Conservation (phyloP, 2,113 vertebrate species). For the Pomatostomus ruficeps region DNA sequence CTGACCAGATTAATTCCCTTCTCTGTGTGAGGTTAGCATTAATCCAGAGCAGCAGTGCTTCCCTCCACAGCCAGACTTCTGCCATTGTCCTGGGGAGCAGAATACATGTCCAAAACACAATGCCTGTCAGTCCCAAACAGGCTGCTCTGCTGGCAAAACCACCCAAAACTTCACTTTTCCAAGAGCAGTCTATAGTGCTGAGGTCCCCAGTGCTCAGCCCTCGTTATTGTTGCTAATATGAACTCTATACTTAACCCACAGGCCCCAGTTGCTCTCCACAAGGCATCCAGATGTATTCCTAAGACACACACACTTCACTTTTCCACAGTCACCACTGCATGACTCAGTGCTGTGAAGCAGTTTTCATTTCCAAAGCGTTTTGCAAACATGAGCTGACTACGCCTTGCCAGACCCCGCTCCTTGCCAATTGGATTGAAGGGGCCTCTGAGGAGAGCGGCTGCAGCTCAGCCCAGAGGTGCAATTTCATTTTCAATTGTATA, state of each 20-base stretch:
- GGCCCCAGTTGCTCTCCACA: neutral
- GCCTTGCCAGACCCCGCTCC: neutral
- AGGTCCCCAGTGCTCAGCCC: neutral
- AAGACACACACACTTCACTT: neutral
- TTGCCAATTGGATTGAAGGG: conserved; percentile 19
- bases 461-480: conserved; percentile 25
- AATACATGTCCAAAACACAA: neutral
- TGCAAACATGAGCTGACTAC: conserved; percentile 20
- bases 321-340: neutral
- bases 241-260: neutral
- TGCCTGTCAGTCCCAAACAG: neutral
- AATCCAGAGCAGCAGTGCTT: neutral
- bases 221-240: neutral
- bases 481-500: conserved; percentile 34
- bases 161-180: neutral
- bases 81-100: neutral
- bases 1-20: neutral
- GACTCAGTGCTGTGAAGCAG: conserved; percentile 17
- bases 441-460: conserved; percentile 1
- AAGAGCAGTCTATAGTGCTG: neutral
- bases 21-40: neutral
- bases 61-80: neutral
- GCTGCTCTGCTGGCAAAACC: neutral
- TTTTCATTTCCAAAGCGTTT: conserved; percentile 1
- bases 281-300: conserved; percentile 1